phyloP scores from a whole-genome alignment of 2,797 vertebrate species.

The Limosa lapponica region DNA sequence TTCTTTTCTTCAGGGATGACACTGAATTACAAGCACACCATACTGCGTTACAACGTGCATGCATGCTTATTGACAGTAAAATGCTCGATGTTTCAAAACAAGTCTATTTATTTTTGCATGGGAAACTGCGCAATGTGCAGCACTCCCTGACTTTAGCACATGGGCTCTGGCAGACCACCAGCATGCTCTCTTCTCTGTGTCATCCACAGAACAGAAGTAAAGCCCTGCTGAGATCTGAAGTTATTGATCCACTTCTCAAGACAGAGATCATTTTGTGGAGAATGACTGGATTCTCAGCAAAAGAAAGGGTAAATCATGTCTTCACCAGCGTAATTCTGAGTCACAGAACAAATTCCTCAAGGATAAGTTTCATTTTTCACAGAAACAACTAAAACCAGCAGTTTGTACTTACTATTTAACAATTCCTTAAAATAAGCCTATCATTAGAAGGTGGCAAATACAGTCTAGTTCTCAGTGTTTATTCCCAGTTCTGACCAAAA shows the following conservation, averaged over 20 bases:
- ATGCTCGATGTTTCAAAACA: not conserved
- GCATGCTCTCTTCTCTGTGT: not conserved
- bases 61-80: not conserved
- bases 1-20: not conserved
- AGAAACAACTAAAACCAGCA: not conserved
- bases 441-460: not conserved
- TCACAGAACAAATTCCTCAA: slow-evolving; percentile 7
- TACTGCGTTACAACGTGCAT: not conserved
- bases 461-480: not conserved
- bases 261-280: not conserved
- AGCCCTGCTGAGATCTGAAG: slow-evolving; percentile 5
- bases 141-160: not conserved
- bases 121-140: not conserved
- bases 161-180: not conserved
- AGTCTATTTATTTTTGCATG: not conserved
- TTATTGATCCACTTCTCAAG: not conserved
- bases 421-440: slow-evolving; percentile 28
- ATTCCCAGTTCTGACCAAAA: not conserved
- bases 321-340: not conserved
- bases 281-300: not conserved
- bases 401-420: not conserved
- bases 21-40: not conserved
- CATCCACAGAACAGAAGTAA: not conserved
- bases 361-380: slow-evolving; percentile 20
- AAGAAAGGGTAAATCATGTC: not conserved